These are phyloP conservation scores for Centropristis striata DNA, from an alignment of 2,113 vertebrate species.

Conservation along the genomic window DNA sequence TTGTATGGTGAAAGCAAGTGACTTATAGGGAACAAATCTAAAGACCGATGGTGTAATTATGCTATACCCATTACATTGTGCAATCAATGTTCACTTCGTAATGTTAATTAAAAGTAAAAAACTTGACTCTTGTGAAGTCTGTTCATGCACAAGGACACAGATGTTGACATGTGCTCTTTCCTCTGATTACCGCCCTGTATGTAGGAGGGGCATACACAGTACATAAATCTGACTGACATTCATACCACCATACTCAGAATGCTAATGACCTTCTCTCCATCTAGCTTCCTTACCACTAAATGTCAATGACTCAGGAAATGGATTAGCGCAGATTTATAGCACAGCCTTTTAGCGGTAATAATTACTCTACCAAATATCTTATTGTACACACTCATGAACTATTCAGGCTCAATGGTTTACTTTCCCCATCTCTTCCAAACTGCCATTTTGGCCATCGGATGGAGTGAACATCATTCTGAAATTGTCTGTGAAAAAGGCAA, in stretches of 20 bases:
- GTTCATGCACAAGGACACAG: background rate
- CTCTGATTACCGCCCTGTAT: slow-evolving; percentile 5
- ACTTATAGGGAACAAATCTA: no score
- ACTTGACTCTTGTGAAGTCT: background rate
- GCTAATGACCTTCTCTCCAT: slow-evolving; percentile 65
- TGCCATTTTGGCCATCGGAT: slow-evolving; percentile 25
- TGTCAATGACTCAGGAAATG: slow-evolving; percentile 65
- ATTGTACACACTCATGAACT: slow-evolving; percentile 15
- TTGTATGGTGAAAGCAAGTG: no score
- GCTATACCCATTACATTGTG: no score
- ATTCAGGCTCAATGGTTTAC: slow-evolving; percentile 22
- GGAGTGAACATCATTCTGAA: slow-evolving; percentile 47
- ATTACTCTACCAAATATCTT: slow-evolving; percentile 53
- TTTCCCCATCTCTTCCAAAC: slow-evolving; percentile 10
- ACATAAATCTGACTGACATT: slow-evolving; percentile 14
- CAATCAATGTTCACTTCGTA: no score
- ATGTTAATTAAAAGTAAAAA: no score
- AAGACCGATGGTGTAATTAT: no score
- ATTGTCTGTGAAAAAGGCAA: slow-evolving; percentile 69
- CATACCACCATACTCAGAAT: background rate
- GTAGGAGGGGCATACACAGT: background rate
- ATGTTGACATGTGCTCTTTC: background rate
- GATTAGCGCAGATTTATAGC: slow-evolving; percentile 58
- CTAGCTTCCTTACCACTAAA: slow-evolving; percentile 49
- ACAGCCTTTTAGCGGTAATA: slow-evolving; percentile 57